A percentile compares a stretch with the other conserved stretches of the same genome.
Evolutionary conservation across 2,797 vertebrate species (phyloP).

Genomic region (Rachycentron canadum): DNA sequence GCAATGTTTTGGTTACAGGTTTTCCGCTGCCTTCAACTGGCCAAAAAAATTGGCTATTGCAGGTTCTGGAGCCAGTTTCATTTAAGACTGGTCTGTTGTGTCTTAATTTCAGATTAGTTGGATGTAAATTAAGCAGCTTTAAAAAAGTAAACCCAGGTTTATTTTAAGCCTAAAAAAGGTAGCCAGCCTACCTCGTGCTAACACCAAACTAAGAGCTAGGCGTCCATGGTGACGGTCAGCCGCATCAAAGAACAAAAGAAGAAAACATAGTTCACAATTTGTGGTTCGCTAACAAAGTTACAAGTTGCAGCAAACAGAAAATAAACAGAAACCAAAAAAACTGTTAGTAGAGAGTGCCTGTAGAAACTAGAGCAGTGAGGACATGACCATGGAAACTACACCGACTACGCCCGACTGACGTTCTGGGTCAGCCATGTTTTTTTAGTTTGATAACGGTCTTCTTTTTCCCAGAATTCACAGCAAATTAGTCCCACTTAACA

Average conservation of each 20-base stretch:
- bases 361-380: background rate
- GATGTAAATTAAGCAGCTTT: background rate
- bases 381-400: background rate
- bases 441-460: background rate
- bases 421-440: conserved; percentile 9
- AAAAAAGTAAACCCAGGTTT: background rate
- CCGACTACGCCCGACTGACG: background rate
- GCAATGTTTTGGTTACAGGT: background rate
- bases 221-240: conserved; percentile 4
- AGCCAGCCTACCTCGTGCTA: background rate
- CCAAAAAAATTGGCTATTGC: background rate
- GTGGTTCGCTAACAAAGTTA: conserved; percentile 8
- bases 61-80: too few relatives aligned
- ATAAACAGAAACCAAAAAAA: too few relatives aligned
- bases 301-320: conserved; percentile 17
- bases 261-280: background rate
- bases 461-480: background rate
- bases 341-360: background rate
- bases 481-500: conserved; percentile 13
- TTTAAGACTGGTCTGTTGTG: background rate
- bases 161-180: background rate
- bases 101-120: background rate
- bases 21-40: background rate
- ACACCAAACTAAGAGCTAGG: background rate
- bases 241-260: background rate